Conservation (phyloP, 2,797 vertebrate species). For the Danio choprae region DNA sequence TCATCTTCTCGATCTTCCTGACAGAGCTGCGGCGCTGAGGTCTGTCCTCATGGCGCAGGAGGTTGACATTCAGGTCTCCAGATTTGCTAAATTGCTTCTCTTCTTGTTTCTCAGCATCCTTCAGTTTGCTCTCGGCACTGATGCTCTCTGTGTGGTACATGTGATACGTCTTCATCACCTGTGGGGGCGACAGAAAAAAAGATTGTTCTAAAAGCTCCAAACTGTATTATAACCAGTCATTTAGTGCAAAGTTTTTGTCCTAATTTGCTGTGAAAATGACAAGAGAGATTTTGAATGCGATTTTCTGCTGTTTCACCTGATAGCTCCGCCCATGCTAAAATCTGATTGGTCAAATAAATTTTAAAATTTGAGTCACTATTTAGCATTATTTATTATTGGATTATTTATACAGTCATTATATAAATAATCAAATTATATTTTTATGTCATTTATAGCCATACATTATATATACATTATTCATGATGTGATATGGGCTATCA, state of each 20-base stretch:
- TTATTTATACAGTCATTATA: no score
- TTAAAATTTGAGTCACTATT: no score
- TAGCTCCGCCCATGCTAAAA: neutral
- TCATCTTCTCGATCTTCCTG: conserved; percentile 99
- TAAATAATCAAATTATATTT: no score
- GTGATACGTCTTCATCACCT: conserved; percentile 99
- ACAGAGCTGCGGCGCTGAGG: conserved; percentile 94
- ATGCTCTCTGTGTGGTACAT: conserved; percentile 99
- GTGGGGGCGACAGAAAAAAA: conserved; percentile 48
- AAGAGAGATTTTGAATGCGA: neutral
- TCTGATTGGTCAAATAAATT: neutral
- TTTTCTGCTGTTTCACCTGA: neutral
- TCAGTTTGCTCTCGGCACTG: conserved; percentile 97
- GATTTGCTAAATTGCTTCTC: conserved; percentile 98
- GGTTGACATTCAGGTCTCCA: conserved; percentile 92
- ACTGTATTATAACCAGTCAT: no score
- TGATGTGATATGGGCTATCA: no score
- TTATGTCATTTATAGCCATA: no score
- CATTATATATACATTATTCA: no score
- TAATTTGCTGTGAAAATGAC: neutral
- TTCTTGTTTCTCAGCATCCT: conserved; percentile 98
- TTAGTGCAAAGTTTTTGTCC: neutral
- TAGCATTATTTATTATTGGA: no score
- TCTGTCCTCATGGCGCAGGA: conserved; percentile 92
- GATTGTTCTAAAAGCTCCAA: no score